Evolutionary conservation across 2,113 vertebrate genomes (phyloP), one percentile per base, ranked within the genome.

Genomic region (Phalacrocorax carbo): DNA sequence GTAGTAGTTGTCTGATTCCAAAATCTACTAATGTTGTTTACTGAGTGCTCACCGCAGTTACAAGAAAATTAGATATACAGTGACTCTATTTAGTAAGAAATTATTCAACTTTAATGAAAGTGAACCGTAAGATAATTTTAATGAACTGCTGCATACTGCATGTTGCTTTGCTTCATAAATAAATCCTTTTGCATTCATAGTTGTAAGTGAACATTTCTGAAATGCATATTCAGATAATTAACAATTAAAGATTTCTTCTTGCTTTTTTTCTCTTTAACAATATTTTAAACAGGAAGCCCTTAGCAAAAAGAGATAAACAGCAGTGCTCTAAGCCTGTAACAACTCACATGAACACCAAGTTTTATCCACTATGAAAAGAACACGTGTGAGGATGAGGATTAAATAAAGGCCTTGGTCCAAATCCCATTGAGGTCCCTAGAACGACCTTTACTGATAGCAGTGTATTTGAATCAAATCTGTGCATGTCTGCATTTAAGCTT

Each of bases 101-200:
- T 94, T 44, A 92, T 90, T 94, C 78, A 93, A 42, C 44, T 93
- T 90, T 87, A 86, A 96, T 96, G 65, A 86, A 94, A 94, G 61
- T 64, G 78, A 97, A 86, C 91, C 4, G 13, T 83, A 93, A 95
- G 42, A 69, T 80, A 65, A 81, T 54, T 96, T 94, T 95, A 95
- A 95, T 93, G 83, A 96, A 69, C 82, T 88, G 23, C 32, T 96
- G 65, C 70, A 91, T 96, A 94, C 91, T 96, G 57, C 55, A 77
- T 82, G 87, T 92, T 96, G 86, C 61, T 88, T 87, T 95, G n/a
- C 84, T 88, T 97, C 96, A 94, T 94, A 90, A 97, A 97, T 94
- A 97, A 96, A 95, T 95, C 84, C 58, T 88, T 94, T 88, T 96
- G 61, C 90, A 78, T 93, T 95, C 71, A 38, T 38, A 94, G 62